A percentile compares a stretch with the other conserved stretches of the same genome.
phyloP scores from a whole-genome alignment of 2,113 vertebrate genomes.

The Carollia perspicillata region DNA sequence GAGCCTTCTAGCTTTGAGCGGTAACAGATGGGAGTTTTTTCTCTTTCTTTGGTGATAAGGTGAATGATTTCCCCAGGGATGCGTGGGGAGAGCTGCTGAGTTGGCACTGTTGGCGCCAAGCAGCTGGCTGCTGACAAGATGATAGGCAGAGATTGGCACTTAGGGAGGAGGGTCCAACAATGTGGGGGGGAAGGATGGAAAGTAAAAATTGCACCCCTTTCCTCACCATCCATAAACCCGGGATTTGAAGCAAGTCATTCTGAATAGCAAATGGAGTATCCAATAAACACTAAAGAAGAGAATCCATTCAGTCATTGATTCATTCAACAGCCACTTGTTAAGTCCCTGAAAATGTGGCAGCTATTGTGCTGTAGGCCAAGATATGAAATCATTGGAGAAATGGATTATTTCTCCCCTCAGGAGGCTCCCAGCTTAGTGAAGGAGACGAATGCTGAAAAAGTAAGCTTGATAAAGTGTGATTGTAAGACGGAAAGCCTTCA shows the following conservation, averaged over 20 bases:
- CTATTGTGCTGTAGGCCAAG: background rate
- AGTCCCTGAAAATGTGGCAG: background rate
- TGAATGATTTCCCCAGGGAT: conserved; percentile 77
- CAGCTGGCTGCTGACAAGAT: conserved; percentile 64
- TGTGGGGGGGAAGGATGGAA: background rate
- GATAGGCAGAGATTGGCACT: background rate
- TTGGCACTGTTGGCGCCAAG: conserved; percentile 66
- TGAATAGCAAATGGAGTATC: background rate
- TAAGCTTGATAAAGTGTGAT: background rate
- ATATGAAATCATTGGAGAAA: background rate
- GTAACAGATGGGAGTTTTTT: conserved; percentile 77
- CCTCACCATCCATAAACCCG: background rate
- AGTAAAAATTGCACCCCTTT: background rate
- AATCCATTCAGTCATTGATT: background rate
- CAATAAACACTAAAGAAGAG: background rate
- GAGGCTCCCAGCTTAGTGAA: background rate
- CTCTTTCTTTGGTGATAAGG: conserved; percentile 78
- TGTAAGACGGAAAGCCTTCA: background rate
- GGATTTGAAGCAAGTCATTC: background rate
- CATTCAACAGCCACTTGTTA: background rate
- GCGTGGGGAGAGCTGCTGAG: conserved; percentile 71
- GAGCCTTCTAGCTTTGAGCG: conserved; percentile 70
- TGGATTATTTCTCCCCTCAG: background rate
- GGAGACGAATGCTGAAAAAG: background rate
- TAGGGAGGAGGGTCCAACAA: background rate